Evolutionary conservation across 2,888 invertebrate genomes (phyloP).

Genomic region (Clunio marinus): DNA sequence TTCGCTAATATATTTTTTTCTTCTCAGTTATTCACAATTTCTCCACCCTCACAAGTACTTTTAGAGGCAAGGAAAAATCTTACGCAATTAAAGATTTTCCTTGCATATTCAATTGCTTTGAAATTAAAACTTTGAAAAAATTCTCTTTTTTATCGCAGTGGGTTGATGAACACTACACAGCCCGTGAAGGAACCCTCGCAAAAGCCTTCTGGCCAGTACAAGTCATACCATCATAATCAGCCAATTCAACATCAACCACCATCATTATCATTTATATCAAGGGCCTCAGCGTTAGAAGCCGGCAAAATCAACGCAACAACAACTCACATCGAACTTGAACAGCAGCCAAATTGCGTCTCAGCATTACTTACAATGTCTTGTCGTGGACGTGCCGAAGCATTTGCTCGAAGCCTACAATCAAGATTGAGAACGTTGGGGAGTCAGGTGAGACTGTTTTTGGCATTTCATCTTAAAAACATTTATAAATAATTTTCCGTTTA

Average conservation of each 20-base stretch:
- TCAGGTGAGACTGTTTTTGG: slow-evolving; percentile 46
- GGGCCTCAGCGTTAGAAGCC: background rate
- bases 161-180: slow-evolving; percentile 34
- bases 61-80: background rate
- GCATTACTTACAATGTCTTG: slow-evolving; percentile 65
- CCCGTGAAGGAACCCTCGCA: slow-evolving; percentile 12
- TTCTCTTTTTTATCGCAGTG: slow-evolving; percentile 7
- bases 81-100: background rate
- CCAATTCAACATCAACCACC: slow-evolving; percentile 30
- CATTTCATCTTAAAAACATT: background rate
- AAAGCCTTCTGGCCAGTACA: background rate
- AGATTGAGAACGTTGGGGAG: slow-evolving; percentile 67
- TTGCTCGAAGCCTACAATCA: slow-evolving; percentile 71
- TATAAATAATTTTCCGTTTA: background rate
- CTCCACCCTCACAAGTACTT: background rate
- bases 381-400: slow-evolving; percentile 73
- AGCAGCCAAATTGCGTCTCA: slow-evolving; percentile 49
- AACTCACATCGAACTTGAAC: slow-evolving; percentile 28
- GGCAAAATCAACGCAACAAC: slow-evolving; percentile 22
- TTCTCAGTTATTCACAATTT: background rate
- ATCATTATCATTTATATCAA: background rate
- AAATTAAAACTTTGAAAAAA: background rate
- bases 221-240: background rate
- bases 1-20: background rate
- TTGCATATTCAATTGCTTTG: too few relatives aligned